Percentiles rank a stretch among this genome's conserved stretches.
phyloP scores from a whole-genome alignment of 2,888 invertebrate genomes.

The Erebia palarica region DNA sequence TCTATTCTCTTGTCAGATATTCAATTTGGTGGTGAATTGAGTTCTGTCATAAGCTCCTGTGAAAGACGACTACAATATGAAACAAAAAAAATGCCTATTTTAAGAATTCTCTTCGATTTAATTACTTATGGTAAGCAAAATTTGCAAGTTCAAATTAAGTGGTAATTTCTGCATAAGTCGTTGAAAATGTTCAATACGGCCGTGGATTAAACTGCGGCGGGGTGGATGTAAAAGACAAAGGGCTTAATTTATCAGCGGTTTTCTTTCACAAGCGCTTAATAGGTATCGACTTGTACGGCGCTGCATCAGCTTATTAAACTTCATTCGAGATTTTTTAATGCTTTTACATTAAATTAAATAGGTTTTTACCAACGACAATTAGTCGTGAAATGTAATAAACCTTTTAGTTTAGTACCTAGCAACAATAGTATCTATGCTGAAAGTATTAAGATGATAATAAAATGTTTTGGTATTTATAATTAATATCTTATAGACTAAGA shows the following conservation, averaged over 20 bases:
- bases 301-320: constrained; percentile 26
- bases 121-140: too few species aligned
- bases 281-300: constrained; percentile 32
- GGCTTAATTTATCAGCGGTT: constrained; percentile 43
- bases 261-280: constrained; percentile 41
- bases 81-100: too few species aligned
- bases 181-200: constrained; percentile 27
- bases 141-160: neutral
- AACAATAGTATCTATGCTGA: too few species aligned
- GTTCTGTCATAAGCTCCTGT: too few species aligned
- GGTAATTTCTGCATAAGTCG: constrained; percentile 5
- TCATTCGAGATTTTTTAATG: constrained; percentile 17
- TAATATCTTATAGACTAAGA: too few species aligned
- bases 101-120: too few species aligned
- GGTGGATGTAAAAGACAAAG: constrained; percentile 35
- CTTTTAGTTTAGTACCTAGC: neutral
- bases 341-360: too few species aligned
- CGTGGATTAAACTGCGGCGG: constrained; percentile 28
- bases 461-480: too few species aligned
- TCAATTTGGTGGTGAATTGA: too few species aligned
- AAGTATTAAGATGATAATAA: too few species aligned
- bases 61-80: too few species aligned
- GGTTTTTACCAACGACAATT: constrained; percentile 1
- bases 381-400: constrained; percentile 1
- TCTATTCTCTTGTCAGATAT: too few species aligned